Conservation (phyloP, 2,888 invertebrate species). For the Salpingus planirostris region DNA sequence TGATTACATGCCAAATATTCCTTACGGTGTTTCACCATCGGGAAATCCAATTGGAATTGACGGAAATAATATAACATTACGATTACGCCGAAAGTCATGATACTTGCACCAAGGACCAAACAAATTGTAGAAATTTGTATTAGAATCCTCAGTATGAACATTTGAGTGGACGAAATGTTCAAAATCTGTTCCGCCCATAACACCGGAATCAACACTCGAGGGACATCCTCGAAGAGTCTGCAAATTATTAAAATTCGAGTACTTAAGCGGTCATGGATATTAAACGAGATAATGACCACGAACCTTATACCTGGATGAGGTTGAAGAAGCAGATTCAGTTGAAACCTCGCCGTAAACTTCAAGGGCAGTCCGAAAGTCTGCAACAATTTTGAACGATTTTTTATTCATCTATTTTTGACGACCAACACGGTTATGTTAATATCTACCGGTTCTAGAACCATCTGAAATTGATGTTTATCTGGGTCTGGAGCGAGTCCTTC, state of each 20-base stretch:
- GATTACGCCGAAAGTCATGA: no score
- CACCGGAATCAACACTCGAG: constrained; percentile 61
- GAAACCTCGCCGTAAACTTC: constrained; percentile 67
- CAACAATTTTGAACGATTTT: constrained; percentile 14
- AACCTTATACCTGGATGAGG: constrained; percentile 56
- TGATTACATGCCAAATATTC: no score
- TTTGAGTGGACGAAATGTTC: no score
- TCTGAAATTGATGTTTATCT: constrained; percentile 63
- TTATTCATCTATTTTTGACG: neutral
- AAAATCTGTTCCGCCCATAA: constrained; percentile 77
- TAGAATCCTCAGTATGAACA: no score
- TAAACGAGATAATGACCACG: no score
- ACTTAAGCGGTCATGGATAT: no score
- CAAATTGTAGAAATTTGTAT: no score
- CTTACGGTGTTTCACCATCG: no score
- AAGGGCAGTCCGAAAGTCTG: constrained; percentile 67
- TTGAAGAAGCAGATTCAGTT: constrained; percentile 67
- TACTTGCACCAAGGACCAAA: no score
- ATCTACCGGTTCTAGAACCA: constrained; percentile 67
- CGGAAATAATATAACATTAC: no score
- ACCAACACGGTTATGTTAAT: neutral
- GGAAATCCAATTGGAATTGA: no score
- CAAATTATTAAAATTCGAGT: no score
- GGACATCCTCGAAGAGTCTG: constrained; percentile 59
- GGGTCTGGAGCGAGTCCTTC: constrained; percentile 61